Evolutionary conservation across 2,113 vertebrate genomes (phyloP), one percentile per base, ranked within the genome.

Genomic region (Cairina moschata): DNA sequence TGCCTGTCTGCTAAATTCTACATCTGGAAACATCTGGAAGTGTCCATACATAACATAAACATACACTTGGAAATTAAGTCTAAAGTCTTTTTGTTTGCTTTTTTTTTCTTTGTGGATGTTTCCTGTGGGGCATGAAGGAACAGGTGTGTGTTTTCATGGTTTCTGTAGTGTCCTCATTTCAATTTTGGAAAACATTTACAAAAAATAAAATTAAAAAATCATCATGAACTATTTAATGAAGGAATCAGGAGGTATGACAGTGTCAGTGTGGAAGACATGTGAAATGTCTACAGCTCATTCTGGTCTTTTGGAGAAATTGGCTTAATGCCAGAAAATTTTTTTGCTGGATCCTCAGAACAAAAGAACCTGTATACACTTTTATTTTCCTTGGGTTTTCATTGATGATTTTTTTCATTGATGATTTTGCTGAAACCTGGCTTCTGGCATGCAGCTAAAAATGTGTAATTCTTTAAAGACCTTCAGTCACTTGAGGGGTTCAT

Each of bases 251-350:
- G 36, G 17, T 6, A 26, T 21, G n/a, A 36, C 16, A 52, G 36
- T 26, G 59, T 76, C 25, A 36, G n/a, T 58, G 50, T 20, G 50
- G 74, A 84, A 89, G 46, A 46, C 6, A 46, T 5, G 32, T 32
- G 14, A 32, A 67, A 29, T 59, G 13, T 76, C 42, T 73, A 26
- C 23, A 83, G 20, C 16, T 83, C 23, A 21, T 23, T 75, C 16
- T 56, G 36, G 4, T 54, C 55, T 84, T 90, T 79, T 59, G 26
- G 32, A 78, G 29, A 8, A 60, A 44, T 65, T 86, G 17, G 9
- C 86, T 86, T 84, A 90, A 55, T 77, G 69, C n/a, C 28, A n/a
- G 55, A 48, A 80, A 94, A 72, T 72, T 79, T 90, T 72, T 59
- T 23, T 62, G 17, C 29, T 86, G 55, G 25, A 52, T 83, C 22